Conservation (phyloP, 1,140 invertebrate genomes). For the Drosophila elegans region DNA sequence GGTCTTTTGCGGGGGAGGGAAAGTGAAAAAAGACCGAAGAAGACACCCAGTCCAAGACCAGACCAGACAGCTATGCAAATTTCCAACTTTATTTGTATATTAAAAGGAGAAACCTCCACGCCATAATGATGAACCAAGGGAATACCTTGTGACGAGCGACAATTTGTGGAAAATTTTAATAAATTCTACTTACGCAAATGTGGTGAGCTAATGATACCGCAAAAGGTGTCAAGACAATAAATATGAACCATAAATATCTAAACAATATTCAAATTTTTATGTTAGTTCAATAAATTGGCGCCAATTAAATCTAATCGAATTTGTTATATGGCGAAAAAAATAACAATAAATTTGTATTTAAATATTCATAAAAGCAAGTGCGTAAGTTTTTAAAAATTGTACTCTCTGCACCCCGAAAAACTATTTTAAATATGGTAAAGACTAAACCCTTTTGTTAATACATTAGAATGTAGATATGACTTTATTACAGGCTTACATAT, state of each 20-base stretch:
- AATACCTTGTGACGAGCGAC: constrained; percentile 26
- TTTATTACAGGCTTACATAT: too few species aligned
- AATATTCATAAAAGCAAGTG: constrained; percentile 15
- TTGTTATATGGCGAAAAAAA: constrained; percentile 10
- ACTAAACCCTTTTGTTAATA: too few species aligned
- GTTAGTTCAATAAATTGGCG: constrained; percentile 22
- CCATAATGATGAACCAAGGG: constrained; percentile 32
- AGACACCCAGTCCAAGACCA: constrained; percentile 12
- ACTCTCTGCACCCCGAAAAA: neutral
- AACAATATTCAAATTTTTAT: constrained; percentile 25
- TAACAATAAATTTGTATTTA: constrained; percentile 14
- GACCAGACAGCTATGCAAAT: constrained; percentile 79
- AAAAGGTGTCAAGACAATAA: constrained; percentile 31
- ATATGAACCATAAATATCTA: constrained; percentile 15
- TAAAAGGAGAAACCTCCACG: constrained; percentile 26
- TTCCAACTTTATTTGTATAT: constrained; percentile 70
- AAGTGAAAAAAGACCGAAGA: neutral
- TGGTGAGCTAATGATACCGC: neutral
- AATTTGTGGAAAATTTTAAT: constrained; percentile 17
- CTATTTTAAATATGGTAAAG: neutral
- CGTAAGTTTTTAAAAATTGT: constrained; percentile 1
- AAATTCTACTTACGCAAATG: constrained; percentile 31
- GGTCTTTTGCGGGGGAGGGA: neutral
- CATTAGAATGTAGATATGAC: too few species aligned
- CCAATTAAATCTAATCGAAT: neutral